Percentiles rank a stretch among this genome's conserved stretches.
phyloP scores from a whole-genome alignment of 2,113 vertebrate species.

The Indicator indicator region DNA sequence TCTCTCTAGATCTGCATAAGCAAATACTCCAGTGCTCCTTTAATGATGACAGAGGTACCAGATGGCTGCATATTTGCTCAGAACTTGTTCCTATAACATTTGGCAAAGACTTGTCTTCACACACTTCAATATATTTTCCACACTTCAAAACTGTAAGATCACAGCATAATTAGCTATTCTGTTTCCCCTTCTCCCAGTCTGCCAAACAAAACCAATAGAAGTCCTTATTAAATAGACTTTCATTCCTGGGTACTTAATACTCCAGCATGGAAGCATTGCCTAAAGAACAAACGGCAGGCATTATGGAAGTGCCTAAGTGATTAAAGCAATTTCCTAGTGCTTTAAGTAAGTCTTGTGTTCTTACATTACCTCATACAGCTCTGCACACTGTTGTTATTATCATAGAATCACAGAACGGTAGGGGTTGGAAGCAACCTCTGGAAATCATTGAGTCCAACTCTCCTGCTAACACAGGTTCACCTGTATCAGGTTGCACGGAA shows the following conservation, averaged over 20 bases:
- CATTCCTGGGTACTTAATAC: background rate
- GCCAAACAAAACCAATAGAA: background rate
- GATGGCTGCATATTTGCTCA: conserved; percentile 28
- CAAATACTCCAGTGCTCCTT: background rate
- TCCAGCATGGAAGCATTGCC: background rate
- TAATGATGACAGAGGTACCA: conserved; percentile 30
- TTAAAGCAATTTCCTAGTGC: background rate
- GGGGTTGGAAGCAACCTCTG: no score
- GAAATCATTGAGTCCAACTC: no score
- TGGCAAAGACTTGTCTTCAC: background rate
- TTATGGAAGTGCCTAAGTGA: background rate
- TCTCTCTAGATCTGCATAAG: background rate
- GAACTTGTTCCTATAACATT: conserved; percentile 8
- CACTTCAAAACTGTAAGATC: conserved; percentile 14
- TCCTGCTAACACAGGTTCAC: no score
- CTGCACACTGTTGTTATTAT: background rate
- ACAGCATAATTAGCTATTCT: background rate
- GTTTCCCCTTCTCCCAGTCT: background rate
- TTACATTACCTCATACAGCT: background rate
- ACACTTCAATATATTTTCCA: conserved; percentile 5
- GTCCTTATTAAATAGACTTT: background rate
- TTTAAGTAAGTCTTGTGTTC: background rate
- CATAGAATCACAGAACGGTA: no score
- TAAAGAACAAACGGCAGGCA: background rate
- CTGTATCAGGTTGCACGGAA: no score